Evolutionary conservation across 2,888 invertebrate species (phyloP).

Genomic region (Spilarctia lutea): DNA sequence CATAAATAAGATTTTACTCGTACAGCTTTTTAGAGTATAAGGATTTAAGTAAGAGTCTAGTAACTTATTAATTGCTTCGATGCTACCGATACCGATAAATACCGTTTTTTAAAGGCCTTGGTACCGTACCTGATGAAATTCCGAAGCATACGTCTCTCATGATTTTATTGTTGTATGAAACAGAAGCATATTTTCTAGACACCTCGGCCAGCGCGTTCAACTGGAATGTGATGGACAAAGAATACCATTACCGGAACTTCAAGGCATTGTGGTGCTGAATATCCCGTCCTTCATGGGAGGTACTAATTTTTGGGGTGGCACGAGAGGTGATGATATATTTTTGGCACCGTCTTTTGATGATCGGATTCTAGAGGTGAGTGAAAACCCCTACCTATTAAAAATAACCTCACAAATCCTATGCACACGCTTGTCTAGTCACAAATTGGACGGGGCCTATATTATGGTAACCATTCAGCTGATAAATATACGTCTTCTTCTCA

Average conservation of each 20-base stretch:
- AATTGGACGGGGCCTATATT: no score
- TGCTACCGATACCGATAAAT: no score
- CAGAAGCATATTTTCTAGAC: slow-evolving; percentile 72
- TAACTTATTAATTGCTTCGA: not conserved
- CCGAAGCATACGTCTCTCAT: not conserved
- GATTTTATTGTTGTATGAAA: not conserved
- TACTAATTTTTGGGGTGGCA: slow-evolving; percentile 99
- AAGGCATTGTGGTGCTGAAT: slow-evolving; percentile 98
- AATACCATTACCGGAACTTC: slow-evolving; percentile 97
- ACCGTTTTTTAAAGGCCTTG: not conserved
- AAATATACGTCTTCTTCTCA: no score
- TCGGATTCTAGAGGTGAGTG: slow-evolving; percentile 94
- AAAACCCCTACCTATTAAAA: not conserved
- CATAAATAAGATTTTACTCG: no score
- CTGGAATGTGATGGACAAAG: slow-evolving; percentile 98
- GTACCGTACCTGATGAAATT: no score
- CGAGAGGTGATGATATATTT: slow-evolving; percentile 96
- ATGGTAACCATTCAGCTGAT: no score
- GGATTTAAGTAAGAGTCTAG: not conserved
- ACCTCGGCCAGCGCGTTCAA: slow-evolving; percentile 97
- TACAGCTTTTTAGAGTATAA: no score
- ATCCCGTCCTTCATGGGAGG: slow-evolving; percentile 99
- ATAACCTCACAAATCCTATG: no score
- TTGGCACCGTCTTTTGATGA: slow-evolving; percentile 98
- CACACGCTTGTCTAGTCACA: no score